Evolutionary conservation across 2,888 invertebrate genomes (phyloP), one percentile per base, ranked within the genome.

Genomic region (Itoplectis maculator): DNA sequence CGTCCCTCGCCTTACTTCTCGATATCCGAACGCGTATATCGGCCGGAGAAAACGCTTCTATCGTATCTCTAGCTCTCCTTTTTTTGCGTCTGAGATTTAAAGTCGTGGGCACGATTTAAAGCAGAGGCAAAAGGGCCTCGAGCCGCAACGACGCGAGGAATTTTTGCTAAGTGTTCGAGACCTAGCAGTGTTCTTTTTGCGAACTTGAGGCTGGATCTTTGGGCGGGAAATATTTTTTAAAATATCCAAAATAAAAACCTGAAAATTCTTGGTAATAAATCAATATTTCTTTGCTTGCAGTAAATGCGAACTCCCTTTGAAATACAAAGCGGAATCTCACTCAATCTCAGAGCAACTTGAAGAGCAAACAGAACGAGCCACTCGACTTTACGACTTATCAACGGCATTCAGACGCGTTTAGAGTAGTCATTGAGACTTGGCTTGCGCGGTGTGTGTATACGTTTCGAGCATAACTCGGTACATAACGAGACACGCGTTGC

Each of bases 401-500:
- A 63, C 65, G 77, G 69, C 78, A 65, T 74, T 45, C 49, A 78
- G 69, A 74, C 73, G 78, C 68, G 42, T 78, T 78, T 59, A 65
- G 73, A 78, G 54, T 74, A n/a, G 73, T 74, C 69, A 78, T 78
- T 78, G 69, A 70, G 72, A 70, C 15, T 65, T 56, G 65, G n/a
- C 20, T 56, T n/a, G n/a, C n/a, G n/a, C n/a, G 54, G 59, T 35
- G 18, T 51, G 13, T 23, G 23, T 65, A 37, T 61, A 45, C 61
- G 63, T 23, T 18, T n/a, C n/a, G 56, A 47, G 79, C 79, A 86
- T 88, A 88, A 87, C 85, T 88, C 86, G 81, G 79, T 63, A 84
- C 83, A 86, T 88, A 89, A 89, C 88, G 88, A 88, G 89, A 85
- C 81, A 79, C 68, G 82, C 84, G 85, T 88, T 87, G 87, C 86